Conservation (phyloP, 1,140 invertebrate species). For the Chionoecetes opilio region DNA sequence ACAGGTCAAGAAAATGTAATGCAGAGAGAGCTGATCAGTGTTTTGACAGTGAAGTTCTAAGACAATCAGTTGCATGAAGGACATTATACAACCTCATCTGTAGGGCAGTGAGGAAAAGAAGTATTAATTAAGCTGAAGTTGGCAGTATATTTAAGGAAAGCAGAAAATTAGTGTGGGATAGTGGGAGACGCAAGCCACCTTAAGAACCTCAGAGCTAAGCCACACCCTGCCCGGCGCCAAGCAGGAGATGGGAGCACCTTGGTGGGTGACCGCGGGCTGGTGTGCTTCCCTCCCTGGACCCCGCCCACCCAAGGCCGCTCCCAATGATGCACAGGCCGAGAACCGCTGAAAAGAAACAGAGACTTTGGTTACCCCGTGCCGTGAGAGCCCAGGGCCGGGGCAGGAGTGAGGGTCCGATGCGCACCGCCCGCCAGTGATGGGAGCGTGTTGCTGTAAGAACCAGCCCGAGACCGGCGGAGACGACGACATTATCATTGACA, state of each 20-base stretch:
- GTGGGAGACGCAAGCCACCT: no score
- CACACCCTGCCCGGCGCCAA: neutral
- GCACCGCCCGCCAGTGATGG: constrained; percentile 54
- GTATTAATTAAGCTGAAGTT: no score
- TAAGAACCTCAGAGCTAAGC: no score
- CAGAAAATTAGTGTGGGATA: no score
- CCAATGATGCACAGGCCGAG: neutral
- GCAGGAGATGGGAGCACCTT: neutral
- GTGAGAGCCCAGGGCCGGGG: neutral
- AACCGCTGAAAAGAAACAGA: neutral
- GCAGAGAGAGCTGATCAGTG: no score
- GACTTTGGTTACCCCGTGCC: constrained; percentile 31
- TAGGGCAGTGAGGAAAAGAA: no score
- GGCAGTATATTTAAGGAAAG: no score
- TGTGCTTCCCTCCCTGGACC: neutral
- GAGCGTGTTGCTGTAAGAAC: constrained; percentile 72
- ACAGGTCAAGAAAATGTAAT: no score
- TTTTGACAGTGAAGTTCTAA: no score
- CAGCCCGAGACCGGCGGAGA: constrained; percentile 65
- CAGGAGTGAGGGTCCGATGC: neutral
- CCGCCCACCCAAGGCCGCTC: neutral
- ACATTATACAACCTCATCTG: no score
- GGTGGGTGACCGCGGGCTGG: neutral
- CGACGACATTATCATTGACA: constrained; percentile 73
- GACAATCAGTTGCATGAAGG: neutral